phyloP scores from a whole-genome alignment of 92 coral and sea anemone genomes.

The Zoanthus solanderi region DNA sequence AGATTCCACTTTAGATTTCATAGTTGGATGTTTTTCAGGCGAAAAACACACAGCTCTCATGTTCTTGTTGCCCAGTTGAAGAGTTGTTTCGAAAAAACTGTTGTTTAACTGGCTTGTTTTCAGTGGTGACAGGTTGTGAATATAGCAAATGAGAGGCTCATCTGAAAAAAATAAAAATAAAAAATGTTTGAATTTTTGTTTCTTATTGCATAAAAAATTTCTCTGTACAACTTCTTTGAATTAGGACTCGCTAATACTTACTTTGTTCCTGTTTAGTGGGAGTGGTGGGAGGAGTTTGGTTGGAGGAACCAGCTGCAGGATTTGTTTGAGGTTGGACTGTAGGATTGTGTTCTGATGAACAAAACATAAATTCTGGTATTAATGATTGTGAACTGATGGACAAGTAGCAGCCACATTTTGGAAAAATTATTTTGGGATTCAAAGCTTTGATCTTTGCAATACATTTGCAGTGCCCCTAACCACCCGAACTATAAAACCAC shows the following conservation, averaged over 20 bases:
- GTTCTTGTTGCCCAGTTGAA: conserved; percentile 58
- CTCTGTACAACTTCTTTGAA: conserved; percentile 46
- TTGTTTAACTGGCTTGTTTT: conserved; percentile 64
- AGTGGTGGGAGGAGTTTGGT: conserved; percentile 58
- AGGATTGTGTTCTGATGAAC: conserved; percentile 31
- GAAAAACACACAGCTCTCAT: conserved; percentile 63
- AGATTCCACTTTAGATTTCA: conserved; percentile 26
- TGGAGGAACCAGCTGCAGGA: conserved; percentile 45
- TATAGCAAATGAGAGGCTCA: conserved; percentile 59
- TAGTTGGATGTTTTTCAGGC: conserved; percentile 29
- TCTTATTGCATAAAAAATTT: conserved; percentile 38
- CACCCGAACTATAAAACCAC: conserved; percentile 31
- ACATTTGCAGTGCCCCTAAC: conserved; percentile 28
- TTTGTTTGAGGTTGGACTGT: conserved; percentile 24
- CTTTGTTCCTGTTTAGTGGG: conserved; percentile 59
- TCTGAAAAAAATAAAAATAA: conserved; percentile 26
- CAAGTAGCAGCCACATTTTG: conserved; percentile 29
- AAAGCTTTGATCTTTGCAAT: conserved; percentile 27
- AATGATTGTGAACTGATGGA: conserved; percentile 29
- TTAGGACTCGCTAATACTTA: conserved; percentile 54
- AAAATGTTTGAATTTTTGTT: conserved; percentile 15
- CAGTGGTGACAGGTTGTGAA: conserved; percentile 68
- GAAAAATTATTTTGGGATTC: conserved; percentile 21
- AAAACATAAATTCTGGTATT: conserved; percentile 41
- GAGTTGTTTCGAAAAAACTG: conserved; percentile 60